These are phyloP conservation scores for Menidia menidia DNA, from an alignment of 2,797 vertebrate genomes.

Conservation along the genomic window DNA sequence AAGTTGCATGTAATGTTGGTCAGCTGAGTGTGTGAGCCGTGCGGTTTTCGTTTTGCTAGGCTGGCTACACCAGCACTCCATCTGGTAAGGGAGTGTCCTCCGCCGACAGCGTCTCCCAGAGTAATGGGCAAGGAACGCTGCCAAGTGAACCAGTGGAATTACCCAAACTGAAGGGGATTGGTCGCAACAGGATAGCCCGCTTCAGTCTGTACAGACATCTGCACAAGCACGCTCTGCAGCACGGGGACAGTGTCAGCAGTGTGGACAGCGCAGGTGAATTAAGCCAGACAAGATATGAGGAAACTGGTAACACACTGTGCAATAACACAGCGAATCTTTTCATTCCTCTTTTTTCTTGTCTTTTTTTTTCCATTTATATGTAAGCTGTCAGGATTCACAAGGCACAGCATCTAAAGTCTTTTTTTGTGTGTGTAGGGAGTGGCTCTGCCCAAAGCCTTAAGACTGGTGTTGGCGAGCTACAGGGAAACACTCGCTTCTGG, in stretches of 20 bases:
- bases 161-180: slow-evolving; percentile 90
- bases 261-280: slow-evolving; percentile 86
- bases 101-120: slow-evolving; percentile 40
- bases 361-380: not conserved
- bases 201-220: slow-evolving; percentile 92
- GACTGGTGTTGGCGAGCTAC: slow-evolving; percentile 90
- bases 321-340: not conserved
- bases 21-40: not conserved
- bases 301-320: not conserved
- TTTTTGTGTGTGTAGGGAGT: slow-evolving; percentile 75
- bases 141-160: slow-evolving; percentile 71
- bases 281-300: not conserved
- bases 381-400: not conserved
- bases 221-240: slow-evolving; percentile 86
- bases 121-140: slow-evolving; percentile 60
- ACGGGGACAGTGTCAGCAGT: slow-evolving; percentile 90
- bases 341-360: not conserved
- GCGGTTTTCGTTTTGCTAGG: slow-evolving; percentile 32
- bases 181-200: slow-evolving; percentile 84
- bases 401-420: not conserved
- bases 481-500: slow-evolving; percentile 96
- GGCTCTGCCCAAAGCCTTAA: slow-evolving; percentile 89
- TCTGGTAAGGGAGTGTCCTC: slow-evolving; percentile 44
- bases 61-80: slow-evolving; percentile 26
- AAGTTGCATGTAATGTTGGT: no score